Evolutionary conservation across 2,797 vertebrate species (phyloP).

Genomic region (Platyrinchus mystaceus): DNA sequence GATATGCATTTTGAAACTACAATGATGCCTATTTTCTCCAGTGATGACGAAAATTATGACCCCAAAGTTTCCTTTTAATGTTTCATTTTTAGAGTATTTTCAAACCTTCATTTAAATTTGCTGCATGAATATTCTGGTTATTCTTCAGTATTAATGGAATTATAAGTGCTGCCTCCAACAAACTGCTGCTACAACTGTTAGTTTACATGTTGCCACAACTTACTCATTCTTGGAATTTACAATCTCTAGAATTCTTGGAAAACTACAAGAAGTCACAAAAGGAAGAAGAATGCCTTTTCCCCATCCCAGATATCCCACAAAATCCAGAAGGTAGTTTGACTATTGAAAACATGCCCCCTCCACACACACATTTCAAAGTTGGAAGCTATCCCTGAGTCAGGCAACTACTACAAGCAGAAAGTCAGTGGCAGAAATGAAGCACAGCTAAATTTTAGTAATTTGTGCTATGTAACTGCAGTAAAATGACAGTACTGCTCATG

Average conservation of each 20-base stretch:
- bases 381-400: not conserved
- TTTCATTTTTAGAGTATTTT: not conserved
- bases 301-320: not conserved
- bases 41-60: not conserved
- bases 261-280: not conserved
- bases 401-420: not conserved
- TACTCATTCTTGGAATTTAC: not conserved
- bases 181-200: not conserved
- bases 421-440: not conserved
- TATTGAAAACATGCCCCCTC: not conserved
- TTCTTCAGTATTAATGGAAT: not conserved
- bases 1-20: not conserved
- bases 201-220: not conserved
- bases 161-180: not conserved
- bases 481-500: not conserved
- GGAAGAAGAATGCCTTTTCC: not conserved
- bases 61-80: not conserved
- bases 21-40: not conserved
- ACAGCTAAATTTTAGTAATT: not conserved
- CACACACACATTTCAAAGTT: not conserved
- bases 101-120: not conserved
- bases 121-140: not conserved
- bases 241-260: not conserved
- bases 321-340: not conserved
- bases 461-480: not conserved